Percentiles rank a stretch among this genome's conserved stretches.
phyloP scores from a whole-genome alignment of 1,140 invertebrate genomes.

The Cataglyphis hispanica region DNA sequence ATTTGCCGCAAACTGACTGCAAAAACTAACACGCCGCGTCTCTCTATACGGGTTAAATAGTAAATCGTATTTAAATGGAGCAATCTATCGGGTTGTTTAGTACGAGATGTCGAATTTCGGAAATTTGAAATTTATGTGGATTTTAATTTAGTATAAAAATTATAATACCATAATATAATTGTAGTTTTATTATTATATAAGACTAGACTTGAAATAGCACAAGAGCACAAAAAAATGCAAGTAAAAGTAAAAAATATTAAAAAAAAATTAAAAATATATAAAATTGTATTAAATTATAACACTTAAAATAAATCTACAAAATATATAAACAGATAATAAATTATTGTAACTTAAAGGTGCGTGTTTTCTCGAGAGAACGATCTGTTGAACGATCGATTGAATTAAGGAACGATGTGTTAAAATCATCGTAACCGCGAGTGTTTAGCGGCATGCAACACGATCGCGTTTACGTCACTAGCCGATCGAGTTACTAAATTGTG shows the following conservation, averaged over 20 bases:
- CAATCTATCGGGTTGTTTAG: background rate
- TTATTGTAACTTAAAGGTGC: slow-evolving; percentile 5
- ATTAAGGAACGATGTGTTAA: slow-evolving; percentile 58
- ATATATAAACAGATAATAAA: slow-evolving; percentile 1
- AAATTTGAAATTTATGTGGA: background rate
- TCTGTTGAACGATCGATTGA: slow-evolving; percentile 1
- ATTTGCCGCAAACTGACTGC: background rate
- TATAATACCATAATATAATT: no score
- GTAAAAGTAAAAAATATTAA: no score
- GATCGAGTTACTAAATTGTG: slow-evolving; percentile 54
- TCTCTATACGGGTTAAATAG: slow-evolving; percentile 12
- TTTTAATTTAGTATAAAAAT: no score
- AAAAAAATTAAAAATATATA: no score
- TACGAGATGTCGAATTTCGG: background rate
- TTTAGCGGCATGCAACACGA: slow-evolving; percentile 57
- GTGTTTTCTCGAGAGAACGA: slow-evolving; percentile 2
- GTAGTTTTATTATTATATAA: no score
- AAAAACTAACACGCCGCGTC: background rate
- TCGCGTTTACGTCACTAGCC: slow-evolving; percentile 47
- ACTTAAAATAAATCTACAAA: no score
- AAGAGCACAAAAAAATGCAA: no score
- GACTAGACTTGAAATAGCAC: no score
- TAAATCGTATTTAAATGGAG: background rate
- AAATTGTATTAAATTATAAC: no score
- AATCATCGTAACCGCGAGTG: slow-evolving; percentile 50